Evolutionary conservation across 2,113 vertebrate genomes (phyloP), one percentile per base, ranked within the genome.

Genomic region (Centropus unirufus): DNA sequence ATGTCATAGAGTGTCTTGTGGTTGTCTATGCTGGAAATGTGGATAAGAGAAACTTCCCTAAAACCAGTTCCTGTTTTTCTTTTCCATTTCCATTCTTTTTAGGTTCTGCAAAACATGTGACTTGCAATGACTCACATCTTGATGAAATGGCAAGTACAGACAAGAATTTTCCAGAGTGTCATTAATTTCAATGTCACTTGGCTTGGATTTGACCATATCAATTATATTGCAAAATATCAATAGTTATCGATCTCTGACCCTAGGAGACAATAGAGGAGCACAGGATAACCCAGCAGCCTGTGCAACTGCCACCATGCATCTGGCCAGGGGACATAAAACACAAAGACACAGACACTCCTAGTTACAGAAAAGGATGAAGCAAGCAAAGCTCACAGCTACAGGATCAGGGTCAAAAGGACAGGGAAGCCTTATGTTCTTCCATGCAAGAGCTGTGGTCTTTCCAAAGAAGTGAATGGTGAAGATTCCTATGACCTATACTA

Each of bases 41-140:
- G 89, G 66, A 54, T 26, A 58, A 89, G 87, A 91, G 27, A 74
- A 78, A 79, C 94, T 95, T 97, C 96, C 77, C 17, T 61, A 61
- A 87, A 93, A n/a, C 14, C 84, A 69, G 74, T 91, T 97, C 93
- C 89, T 95, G 87, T 93, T 97, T 97, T 90, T 46, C 87, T 87
- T 76, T 79, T 79, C 89, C 66, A 55, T 74, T 69, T 83, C 64
- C 85, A 93, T 64, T 89, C 87, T 89, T 86, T 92, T 61, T 68
- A n/a, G 24, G 19, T 75, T 92, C 40, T 85, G 77, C 32, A 82
- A 87, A 93, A 62, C 69, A 42, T 32, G 30, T 87, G 83, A 84
- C 87, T 49, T 78, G 34, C 69, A 69, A n/a, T 96, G 92, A 93
- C 77, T 95, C 87, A 92, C 11, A 10, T n/a, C 47, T 42, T 26